Conservation (phyloP, 2,888 invertebrate species). For the Meteorus cinctellus region DNA sequence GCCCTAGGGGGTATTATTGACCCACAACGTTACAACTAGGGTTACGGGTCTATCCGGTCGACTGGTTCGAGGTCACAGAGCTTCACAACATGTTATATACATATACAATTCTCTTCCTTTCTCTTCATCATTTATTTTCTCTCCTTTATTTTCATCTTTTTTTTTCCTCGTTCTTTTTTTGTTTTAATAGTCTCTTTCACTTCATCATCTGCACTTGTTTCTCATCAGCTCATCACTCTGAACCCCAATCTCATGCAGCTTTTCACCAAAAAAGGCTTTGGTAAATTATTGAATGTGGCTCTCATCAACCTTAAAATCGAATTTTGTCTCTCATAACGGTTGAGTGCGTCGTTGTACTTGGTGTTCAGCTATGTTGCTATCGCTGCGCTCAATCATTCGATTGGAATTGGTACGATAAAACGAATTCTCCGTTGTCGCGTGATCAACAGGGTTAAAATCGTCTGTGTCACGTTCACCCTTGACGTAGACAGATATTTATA, state of each 20-base stretch:
- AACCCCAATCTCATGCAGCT: constrained; percentile 1
- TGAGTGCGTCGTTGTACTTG: constrained; percentile 41
- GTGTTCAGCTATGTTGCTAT: neutral
- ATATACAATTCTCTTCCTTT: constrained; percentile 13
- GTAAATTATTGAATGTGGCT: constrained; percentile 10
- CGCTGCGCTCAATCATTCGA: constrained; percentile 41
- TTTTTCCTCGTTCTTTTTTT: no score
- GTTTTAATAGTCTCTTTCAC: no score
- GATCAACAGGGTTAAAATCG: constrained; percentile 27
- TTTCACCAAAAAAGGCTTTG: constrained; percentile 23
- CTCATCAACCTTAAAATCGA: constrained; percentile 53
- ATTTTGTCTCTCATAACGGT: constrained; percentile 45
- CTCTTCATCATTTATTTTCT: no score
- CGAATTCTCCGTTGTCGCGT: constrained; percentile 36
- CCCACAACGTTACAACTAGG: constrained; percentile 58
- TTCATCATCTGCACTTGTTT: no score
- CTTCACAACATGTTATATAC: constrained; percentile 31
- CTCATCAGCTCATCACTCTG: no score
- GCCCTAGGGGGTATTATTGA: constrained; percentile 59
- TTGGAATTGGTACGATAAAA: constrained; percentile 53
- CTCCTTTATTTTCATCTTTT: no score
- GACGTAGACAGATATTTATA: neutral
- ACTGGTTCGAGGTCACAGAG: constrained; percentile 51
- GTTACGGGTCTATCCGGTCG: constrained; percentile 58
- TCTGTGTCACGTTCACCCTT: neutral